Evolutionary conservation across 2,888 invertebrate genomes (phyloP).

Genomic region (Coelinius sp.): DNA sequence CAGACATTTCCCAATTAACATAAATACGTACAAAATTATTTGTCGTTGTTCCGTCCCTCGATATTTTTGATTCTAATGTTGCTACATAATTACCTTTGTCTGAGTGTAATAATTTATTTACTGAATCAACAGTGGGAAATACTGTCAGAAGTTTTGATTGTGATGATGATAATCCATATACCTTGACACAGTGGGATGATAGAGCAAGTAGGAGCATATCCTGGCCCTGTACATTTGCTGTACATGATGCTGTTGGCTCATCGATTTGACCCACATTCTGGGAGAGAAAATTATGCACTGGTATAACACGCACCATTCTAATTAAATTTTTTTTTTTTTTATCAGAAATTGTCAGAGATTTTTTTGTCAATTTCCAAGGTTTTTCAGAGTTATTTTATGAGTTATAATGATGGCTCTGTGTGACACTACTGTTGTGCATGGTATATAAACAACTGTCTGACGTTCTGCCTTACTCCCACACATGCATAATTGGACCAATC

Average conservation of each 20-base stretch:
- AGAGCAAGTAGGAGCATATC: conserved; percentile 76
- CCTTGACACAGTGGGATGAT: conserved; percentile 76
- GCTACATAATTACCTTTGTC: conserved; percentile 80
- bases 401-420: not conserved
- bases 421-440: not conserved
- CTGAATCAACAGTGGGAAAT: conserved; percentile 82
- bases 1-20: conserved; percentile 79
- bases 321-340: no score
- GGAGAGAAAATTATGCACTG: conserved; percentile 79
- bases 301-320: conserved; percentile 80
- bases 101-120: conserved; percentile 78
- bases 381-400: no score
- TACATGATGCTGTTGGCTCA: conserved; percentile 78
- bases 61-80: conserved; percentile 76
- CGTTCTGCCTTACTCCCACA: not conserved
- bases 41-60: conserved; percentile 57
- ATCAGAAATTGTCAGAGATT: no score
- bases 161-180: conserved; percentile 72
- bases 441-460: conserved; percentile 7
- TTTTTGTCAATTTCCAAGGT: no score
- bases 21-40: conserved; percentile 79
- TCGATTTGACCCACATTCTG: conserved; percentile 78
- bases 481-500: not conserved
- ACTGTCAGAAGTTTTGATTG: conserved; percentile 73
- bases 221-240: conserved; percentile 70